Evolutionary conservation across 2,888 invertebrate genomes (phyloP).

Genomic region (Molanna angustata): DNA sequence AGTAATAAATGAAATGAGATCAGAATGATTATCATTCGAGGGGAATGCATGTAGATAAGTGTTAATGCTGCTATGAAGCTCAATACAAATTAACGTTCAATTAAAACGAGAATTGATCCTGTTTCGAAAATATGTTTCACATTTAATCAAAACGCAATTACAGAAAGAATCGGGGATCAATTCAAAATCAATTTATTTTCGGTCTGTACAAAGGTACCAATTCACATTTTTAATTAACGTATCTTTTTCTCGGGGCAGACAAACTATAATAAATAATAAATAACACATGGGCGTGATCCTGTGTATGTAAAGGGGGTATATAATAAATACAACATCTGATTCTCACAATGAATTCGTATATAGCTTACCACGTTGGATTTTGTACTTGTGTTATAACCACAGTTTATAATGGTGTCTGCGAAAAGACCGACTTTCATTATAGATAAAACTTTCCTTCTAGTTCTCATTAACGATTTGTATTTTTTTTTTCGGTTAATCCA

Average conservation of each 20-base stretch:
- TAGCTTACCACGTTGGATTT: no score
- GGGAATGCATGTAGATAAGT: no score
- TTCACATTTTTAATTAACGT: constrained; percentile 54
- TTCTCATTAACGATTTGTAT: no score
- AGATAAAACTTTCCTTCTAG: no score
- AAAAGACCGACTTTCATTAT: no score
- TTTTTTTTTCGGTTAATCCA: no score
- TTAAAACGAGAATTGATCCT: constrained; percentile 8
- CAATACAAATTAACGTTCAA: constrained; percentile 8
- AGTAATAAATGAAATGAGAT: no score
- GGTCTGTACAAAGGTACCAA: constrained; percentile 32
- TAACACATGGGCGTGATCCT: constrained; percentile 43
- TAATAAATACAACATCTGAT: neutral
- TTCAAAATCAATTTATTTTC: constrained; percentile 33
- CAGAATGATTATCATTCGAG: no score
- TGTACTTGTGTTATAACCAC: no score
- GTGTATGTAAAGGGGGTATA: neutral
- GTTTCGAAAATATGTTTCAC: constrained; percentile 15
- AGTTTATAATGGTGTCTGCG: no score
- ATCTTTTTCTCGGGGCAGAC: constrained; percentile 51
- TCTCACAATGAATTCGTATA: no score
- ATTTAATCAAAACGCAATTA: constrained; percentile 25
- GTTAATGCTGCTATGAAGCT: no score
- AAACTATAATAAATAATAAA: constrained; percentile 49
- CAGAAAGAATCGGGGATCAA: constrained; percentile 28